phyloP scores from a whole-genome alignment of 1,140 invertebrate species.

The Papilio helenus region DNA sequence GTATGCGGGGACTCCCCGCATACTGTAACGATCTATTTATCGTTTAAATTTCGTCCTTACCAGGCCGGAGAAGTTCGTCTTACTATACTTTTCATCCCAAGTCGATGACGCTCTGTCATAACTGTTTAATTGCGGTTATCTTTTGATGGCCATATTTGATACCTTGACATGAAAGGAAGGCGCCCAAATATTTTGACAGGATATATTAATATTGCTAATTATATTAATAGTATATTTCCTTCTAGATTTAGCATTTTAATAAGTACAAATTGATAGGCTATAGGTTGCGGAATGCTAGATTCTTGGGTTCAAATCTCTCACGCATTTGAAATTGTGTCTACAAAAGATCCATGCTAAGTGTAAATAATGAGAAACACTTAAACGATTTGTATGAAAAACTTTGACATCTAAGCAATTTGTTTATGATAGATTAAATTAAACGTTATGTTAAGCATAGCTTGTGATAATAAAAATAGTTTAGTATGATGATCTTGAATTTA shows the following conservation, averaged over 20 bases:
- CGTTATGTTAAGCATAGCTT: background rate
- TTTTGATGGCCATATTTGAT: slow-evolving; percentile 25
- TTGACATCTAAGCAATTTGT: background rate
- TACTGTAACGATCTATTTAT: too few relatives aligned
- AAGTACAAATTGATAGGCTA: background rate
- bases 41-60: too few relatives aligned
- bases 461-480: background rate
- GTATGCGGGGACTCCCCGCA: too few relatives aligned
- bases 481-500: background rate
- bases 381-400: background rate
- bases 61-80: too few relatives aligned
- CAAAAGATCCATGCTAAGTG: too few relatives aligned
- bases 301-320: background rate
- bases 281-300: background rate
- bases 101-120: background rate
- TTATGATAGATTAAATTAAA: background rate
- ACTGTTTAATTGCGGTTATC: slow-evolving; percentile 25
- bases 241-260: background rate
- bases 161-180: slow-evolving; percentile 12
- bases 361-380: background rate
- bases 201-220: background rate
- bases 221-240: background rate
- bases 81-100: background rate
- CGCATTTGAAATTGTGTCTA: background rate
- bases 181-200: background rate